Conservation (phyloP, 2,113 vertebrate genomes). For the Macrotis lagotis region DNA sequence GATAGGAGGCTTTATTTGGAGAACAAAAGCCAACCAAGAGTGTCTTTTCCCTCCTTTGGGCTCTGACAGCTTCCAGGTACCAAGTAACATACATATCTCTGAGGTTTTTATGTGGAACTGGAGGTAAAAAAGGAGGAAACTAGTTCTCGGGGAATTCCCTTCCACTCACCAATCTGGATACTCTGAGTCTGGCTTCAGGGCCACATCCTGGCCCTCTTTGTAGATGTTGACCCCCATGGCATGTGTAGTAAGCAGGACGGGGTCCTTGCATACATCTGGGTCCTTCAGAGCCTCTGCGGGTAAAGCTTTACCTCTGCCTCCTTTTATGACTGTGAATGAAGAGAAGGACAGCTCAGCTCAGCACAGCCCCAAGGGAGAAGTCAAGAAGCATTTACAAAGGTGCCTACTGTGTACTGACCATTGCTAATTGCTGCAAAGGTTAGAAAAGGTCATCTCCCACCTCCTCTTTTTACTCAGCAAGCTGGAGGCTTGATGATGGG, state of each 20-base stretch:
- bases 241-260: constrained; percentile 84
- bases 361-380: background rate
- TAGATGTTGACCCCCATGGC: constrained; percentile 93
- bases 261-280: constrained; percentile 93
- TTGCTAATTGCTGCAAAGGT: background rate
- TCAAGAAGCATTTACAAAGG: background rate
- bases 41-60: background rate
- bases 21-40: background rate
- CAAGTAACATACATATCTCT: background rate
- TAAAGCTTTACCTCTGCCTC: constrained; percentile 83
- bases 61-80: background rate
- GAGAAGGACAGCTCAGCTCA: background rate
- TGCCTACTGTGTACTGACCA: background rate
- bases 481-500: too few species aligned
- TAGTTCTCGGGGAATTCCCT: background rate
- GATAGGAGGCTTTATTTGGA: background rate
- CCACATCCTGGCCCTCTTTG: constrained; percentile 91
- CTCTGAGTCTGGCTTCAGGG: constrained; percentile 85
- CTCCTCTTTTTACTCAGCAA: background rate
- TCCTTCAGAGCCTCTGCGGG: constrained; percentile 86
- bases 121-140: background rate
- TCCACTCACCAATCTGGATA: constrained; percentile 93
- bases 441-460: background rate
- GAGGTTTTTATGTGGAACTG: background rate
- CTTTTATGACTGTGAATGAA: constrained; percentile 83